Evolutionary conservation across 2,113 vertebrate genomes (phyloP).

Genomic region (Rana temporaria): DNA sequence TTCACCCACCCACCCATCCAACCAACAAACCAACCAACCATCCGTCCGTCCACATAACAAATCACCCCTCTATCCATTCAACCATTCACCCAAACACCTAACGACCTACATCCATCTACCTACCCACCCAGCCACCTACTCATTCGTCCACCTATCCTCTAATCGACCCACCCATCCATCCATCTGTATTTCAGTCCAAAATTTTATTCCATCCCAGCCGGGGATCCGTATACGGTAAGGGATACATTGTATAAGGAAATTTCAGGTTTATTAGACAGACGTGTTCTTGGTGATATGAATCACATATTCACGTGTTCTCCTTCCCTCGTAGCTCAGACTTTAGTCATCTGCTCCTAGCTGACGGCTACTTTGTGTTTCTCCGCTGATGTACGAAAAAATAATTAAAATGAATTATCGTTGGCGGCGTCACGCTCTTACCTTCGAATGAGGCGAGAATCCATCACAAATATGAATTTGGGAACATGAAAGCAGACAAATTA

Average conservation of each 20-base stretch:
- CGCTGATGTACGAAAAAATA: conserved; percentile 9
- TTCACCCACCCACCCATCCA: not conserved
- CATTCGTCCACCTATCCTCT: not conserved
- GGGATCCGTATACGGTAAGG: not conserved
- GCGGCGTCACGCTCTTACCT: not conserved
- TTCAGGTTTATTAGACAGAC: too few relatives aligned
- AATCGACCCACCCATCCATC: not conserved
- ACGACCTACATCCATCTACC: not conserved
- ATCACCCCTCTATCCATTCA: too few relatives aligned
- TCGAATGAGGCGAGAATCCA: conserved; percentile 4
- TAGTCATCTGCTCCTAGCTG: not conserved
- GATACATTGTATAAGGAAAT: too few relatives aligned
- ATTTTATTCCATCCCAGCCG: too few relatives aligned
- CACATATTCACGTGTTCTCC: not conserved
- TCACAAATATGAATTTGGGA: conserved; percentile 10
- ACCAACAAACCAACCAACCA: too few relatives aligned
- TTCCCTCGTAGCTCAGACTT: not conserved
- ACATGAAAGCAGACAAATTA: conserved; percentile 7
- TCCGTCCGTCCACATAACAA: too few relatives aligned
- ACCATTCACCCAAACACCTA: not conserved
- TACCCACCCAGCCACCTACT: not conserved
- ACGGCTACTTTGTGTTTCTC: not conserved
- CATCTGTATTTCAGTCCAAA: too few relatives aligned
- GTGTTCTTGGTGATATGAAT: too few relatives aligned
- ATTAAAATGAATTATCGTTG: conserved; percentile 3